Percentiles rank a stretch among this genome's conserved stretches.
phyloP scores from a whole-genome alignment of 2,888 invertebrate species.

The Eupithecia inturbata region DNA sequence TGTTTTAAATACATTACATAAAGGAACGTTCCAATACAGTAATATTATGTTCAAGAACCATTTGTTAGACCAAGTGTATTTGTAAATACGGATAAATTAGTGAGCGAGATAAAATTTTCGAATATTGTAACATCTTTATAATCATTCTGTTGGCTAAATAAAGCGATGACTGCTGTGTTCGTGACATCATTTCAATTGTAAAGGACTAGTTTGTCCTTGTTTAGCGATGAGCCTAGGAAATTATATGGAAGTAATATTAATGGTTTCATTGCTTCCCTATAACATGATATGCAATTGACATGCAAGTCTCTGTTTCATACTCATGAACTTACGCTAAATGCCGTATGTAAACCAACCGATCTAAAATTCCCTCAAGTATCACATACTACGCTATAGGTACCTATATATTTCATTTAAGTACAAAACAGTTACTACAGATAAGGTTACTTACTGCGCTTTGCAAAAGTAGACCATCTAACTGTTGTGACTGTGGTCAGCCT shows the following conservation, averaged over 20 bases:
- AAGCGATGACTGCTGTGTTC: neutral
- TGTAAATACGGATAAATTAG: neutral
- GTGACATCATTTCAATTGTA: conserved; percentile 20
- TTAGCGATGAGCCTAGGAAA: neutral
- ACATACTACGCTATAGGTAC: no score
- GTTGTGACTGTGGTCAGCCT: neutral
- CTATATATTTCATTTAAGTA: no score
- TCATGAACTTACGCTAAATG: neutral
- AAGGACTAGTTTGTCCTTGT: conserved; percentile 3
- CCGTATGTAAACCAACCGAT: neutral
- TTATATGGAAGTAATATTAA: neutral
- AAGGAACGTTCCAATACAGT: neutral
- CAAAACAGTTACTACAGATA: no score
- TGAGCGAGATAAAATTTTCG: neutral
- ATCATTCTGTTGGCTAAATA: neutral
- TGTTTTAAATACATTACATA: neutral
- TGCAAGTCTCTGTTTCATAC: neutral
- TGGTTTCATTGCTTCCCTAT: neutral
- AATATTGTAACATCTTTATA: neutral
- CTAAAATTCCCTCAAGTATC: neutral
- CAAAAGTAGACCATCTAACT: neutral
- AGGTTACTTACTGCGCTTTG: neutral
- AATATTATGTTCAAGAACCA: neutral
- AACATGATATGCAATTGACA: neutral
- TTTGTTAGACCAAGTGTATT: neutral